Evolutionary conservation across 2,888 invertebrate species (phyloP), one percentile per base, ranked within the genome.

Genomic region (Agapetus fuscipes): DNA sequence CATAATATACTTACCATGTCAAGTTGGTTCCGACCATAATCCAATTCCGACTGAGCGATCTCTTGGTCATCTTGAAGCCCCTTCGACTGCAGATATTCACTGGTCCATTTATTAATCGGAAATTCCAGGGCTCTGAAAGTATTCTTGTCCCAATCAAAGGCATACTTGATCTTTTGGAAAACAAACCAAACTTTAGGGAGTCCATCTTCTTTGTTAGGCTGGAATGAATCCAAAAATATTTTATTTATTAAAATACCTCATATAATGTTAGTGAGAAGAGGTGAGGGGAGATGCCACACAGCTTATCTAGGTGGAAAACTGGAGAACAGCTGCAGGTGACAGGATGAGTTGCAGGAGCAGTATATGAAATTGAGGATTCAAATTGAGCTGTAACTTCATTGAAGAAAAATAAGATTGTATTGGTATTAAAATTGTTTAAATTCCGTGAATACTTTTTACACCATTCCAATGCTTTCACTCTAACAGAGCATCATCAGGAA

Each of bases 141-240:
- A 51, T 86, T 84, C 48, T 82, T 84, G 9, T 88, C 78, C 49
- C 80, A 75, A 55, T 90, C 81, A 80, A 89, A 97, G 27, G 87
- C 66, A 63, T 97, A 98, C 61, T 95, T 94, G 3, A 91, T 90
- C 62, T 98, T 96, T 80, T 98, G 98, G 61, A 98, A 98, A 51
- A 83, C 77, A 57, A 98, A 91, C 87, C 90, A 98, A 17, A 83
- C 65, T 52, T 74, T 71, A 46, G 72, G 62, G 34, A 67, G 60
- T 2, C 20, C 20, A 6, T 60, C 58, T 50, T 71, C 69, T 25
- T 68, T 71, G 52, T 66, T 55, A 45, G n/a, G 30, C 39, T 33
- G 38, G 14, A 32, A 45, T 38, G 37, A 34, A 35, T n/a, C 36
- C 17, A 31, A 27, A 39, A 30, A 37, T 17, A 17, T 5, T 30